Base-by-base conservation (phyloP, 2,888 invertebrate genomes). In the Oligia fasciuncula region DNA sequence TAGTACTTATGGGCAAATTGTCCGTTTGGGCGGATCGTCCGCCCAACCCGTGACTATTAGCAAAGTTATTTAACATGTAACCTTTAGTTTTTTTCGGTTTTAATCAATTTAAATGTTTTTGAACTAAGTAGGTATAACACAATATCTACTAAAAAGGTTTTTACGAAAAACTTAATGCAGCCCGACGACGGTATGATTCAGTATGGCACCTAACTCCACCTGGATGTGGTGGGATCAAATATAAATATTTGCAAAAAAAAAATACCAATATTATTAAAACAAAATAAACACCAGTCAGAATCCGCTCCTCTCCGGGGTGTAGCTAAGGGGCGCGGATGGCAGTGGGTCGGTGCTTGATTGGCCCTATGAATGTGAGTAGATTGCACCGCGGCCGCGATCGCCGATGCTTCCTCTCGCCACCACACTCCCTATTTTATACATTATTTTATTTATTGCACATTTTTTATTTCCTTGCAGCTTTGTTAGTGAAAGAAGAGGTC, bases 311-410 rank as follows among this genome's bases (percentile, higher is more conserved):
- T 77, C 65, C 76, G 85, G 89, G 90, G 94, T 92, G 94, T 94
- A 92, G 93, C 94, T 92, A 93, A 93, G 93, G 94, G 92, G 92
- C 89, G 92, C 93, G 95, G 93, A 94, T 91, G 94, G 95, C 91
- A 93, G 94, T 92, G 95, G 94, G 94, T 93, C 93, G 95, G 93
- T 95, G 94, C 95, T 96, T 97, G 96, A 97, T 97, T 97, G 96
- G 95, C 95, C 93, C 94, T 95, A 96, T 96, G 96, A 96, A 96
- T 96, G 95, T 94, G 94, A 95, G 95, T 95, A 96, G 96, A 96
- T 96, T 95, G 96, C 95, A 95, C 92, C 93, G 91, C 91, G 88
- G 83, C 86, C 88, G 88, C 90, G 82, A 87, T 88, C 89, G 78
- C 76, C 87, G 81, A 83, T 85, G 87, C 85, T 86, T 82, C 84